Percentiles rank a stretch among this genome's conserved stretches.
phyloP scores from a whole-genome alignment of 2,797 vertebrate genomes.

The Menidia menidia region DNA sequence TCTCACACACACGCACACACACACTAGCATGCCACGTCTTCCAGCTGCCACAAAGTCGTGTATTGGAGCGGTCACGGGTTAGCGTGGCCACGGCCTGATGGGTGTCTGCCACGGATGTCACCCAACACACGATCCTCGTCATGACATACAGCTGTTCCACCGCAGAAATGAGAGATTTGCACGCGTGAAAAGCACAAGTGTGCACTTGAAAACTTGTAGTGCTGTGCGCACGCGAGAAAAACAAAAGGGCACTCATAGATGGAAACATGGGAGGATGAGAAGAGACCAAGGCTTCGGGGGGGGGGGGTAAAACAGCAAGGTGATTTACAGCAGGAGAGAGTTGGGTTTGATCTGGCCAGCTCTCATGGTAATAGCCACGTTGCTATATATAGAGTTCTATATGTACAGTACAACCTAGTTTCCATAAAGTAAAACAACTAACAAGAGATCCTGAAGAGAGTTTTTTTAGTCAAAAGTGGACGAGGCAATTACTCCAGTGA shows the following conservation, averaged over 20 bases:
- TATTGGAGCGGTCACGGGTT: slow-evolving; percentile 63
- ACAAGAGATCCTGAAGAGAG: no score
- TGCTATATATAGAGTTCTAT: no score
- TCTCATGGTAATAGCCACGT: no score
- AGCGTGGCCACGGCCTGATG: slow-evolving; percentile 29
- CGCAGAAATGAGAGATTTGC: slow-evolving; percentile 39
- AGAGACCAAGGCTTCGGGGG: not conserved
- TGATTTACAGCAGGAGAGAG: no score
- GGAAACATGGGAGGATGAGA: slow-evolving; percentile 28
- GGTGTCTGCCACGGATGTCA: slow-evolving; percentile 56
- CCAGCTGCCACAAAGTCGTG: slow-evolving; percentile 54
- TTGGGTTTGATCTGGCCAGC: no score
- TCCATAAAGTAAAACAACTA: no score
- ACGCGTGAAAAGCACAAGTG: slow-evolving; percentile 20
- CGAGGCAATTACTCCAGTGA: no score
- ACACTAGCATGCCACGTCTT: slow-evolving; percentile 21
- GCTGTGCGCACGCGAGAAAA: no score
- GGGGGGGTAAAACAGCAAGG: not conserved
- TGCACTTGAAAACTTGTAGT: not conserved
- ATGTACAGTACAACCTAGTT: no score
- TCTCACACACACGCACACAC: slow-evolving; percentile 25
- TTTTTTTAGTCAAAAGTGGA: no score
- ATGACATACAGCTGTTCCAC: slow-evolving; percentile 58
- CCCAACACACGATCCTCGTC: slow-evolving; percentile 59
- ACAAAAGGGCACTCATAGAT: not conserved